A percentile compares a stretch with the other conserved stretches of the same genome.
phyloP scores from a whole-genome alignment of 1,140 invertebrate genomes.

The Heterodera schachtii region DNA sequence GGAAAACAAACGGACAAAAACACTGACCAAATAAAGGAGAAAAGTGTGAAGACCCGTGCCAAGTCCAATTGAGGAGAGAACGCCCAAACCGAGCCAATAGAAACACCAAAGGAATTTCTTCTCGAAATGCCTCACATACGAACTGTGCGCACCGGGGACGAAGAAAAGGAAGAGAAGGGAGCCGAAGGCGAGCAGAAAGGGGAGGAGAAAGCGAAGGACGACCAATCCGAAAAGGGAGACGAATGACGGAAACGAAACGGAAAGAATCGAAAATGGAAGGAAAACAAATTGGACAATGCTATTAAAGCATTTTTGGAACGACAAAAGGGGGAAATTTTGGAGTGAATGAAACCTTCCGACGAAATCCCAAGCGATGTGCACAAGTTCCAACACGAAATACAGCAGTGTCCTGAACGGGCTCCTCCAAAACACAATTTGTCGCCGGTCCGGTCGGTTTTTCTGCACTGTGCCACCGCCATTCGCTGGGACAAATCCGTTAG shows the following conservation, averaged over 20 bases:
- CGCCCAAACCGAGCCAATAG: slow-evolving; percentile 92
- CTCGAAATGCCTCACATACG: slow-evolving; percentile 59
- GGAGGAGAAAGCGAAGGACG: slow-evolving; percentile 31
- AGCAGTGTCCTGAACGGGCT: slow-evolving; percentile 34
- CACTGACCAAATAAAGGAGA: slow-evolving; percentile 83
- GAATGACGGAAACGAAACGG: too few species aligned
- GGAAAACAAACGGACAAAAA: slow-evolving; percentile 22
- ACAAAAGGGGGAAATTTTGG: background rate
- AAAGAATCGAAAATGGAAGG: too few species aligned
- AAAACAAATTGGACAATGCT: too few species aligned
- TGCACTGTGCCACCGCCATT: slow-evolving; percentile 27
- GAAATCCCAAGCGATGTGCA: slow-evolving; percentile 29
- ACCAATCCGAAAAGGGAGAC: slow-evolving; percentile 4
- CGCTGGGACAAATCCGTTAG: slow-evolving; percentile 4
- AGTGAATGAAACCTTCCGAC: slow-evolving; percentile 31
- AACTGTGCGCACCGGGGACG: slow-evolving; percentile 55
- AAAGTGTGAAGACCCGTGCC: slow-evolving; percentile 98
- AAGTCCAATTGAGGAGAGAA: slow-evolving; percentile 92
- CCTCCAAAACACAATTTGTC: slow-evolving; percentile 40
- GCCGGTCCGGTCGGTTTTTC: slow-evolving; percentile 34
- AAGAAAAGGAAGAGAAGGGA: slow-evolving; percentile 42
- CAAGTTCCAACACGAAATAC: slow-evolving; percentile 35
- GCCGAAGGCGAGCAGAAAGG: slow-evolving; percentile 8
- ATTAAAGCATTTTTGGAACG: too few species aligned
- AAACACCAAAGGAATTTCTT: slow-evolving; percentile 75